Base-by-base conservation (phyloP, 2,888 invertebrate species). In the Erebia palarica region DNA sequence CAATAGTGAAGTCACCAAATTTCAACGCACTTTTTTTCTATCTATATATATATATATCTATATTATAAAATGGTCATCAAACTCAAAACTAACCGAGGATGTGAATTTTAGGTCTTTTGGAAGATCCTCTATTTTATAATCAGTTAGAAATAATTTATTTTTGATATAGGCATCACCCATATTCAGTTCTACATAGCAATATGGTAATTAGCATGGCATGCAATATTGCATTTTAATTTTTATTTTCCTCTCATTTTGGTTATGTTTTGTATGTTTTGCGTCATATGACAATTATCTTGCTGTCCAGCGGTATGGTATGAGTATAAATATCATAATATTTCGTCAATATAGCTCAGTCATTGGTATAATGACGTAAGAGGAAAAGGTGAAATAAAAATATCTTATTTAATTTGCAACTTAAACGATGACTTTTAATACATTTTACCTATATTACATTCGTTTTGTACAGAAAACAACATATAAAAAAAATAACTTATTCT, bases 371-470 rank as follows among this genome's bases (percentile, higher is more conserved):
- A 36, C 16, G 9, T 58, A 36, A 18, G 7, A 63, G 67, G 71
- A 75, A 80, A 75, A 69, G 61, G 71, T 61, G 86, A 78, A 91
- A 89, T 89, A 85, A 91, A n/a, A 89, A 88, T 86, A 63, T 78
- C 85, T 78, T 72, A 66, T 74, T 71, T 85, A 84, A 86, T 87
- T 89, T 87, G 86, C 88, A 92, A 92, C 90, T 91, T 91, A 91
- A 91, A 91, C 88, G 83, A 90, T 91, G 90, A 92, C 90, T 92
- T 92, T 92, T 93, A 93, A 91, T 92, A 91, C 88, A 90, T 85
- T 88, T 87, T 82, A 86, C 84, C 88, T 92, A 92, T 89, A 85
- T 89, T 91, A 91, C 90, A 91, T 86, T 88, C 82, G 84, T 89
- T 88, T 86, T 92, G 89, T 92, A 92, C 89, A 92, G 71, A 91